These are phyloP conservation scores for Rhinoraja longicauda DNA, from an alignment of 2,797 vertebrate species.

Conservation along the genomic window DNA sequence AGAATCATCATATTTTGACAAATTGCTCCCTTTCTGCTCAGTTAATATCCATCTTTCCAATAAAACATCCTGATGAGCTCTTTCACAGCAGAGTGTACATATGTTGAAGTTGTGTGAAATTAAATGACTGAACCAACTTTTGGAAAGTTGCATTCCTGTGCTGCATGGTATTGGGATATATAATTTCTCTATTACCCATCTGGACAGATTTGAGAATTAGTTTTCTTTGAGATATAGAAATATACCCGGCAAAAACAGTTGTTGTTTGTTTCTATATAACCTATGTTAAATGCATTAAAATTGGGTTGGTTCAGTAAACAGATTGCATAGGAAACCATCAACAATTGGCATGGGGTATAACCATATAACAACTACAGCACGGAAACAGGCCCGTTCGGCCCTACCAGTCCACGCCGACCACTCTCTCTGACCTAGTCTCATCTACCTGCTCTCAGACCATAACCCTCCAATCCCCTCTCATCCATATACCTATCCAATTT, in stretches of 20 bases:
- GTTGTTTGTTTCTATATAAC: background rate
- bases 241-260: background rate
- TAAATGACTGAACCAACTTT: background rate
- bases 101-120: background rate
- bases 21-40: background rate
- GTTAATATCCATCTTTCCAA: background rate
- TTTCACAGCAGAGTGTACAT: background rate
- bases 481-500: too few species aligned
- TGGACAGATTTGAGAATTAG: background rate
- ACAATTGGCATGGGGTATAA: too few species aligned
- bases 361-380: too few species aligned
- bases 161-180: background rate
- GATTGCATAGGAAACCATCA: background rate
- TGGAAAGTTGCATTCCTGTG: background rate
- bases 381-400: too few species aligned
- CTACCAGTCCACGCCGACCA: too few species aligned
- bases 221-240: background rate
- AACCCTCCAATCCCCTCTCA: too few species aligned
- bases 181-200: background rate
- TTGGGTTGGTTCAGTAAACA: background rate
- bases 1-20: background rate
- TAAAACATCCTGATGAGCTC: too few species aligned
- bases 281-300: background rate
- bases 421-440: too few species aligned
- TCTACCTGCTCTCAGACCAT: too few species aligned